phyloP scores from a whole-genome alignment of 2,888 invertebrate species.

The Calameuta pallipes region DNA sequence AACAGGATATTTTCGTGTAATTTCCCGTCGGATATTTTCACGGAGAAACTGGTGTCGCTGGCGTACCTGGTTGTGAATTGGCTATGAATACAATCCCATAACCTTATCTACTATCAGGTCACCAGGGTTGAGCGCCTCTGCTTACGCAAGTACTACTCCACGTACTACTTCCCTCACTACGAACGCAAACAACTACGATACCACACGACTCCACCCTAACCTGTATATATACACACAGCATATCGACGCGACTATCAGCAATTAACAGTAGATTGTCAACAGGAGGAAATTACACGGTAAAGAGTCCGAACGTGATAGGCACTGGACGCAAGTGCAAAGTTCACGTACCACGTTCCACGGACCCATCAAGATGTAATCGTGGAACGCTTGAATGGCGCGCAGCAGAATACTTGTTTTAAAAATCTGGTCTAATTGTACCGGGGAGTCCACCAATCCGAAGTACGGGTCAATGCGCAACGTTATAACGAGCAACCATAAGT shows the following conservation, averaged over 20 bases:
- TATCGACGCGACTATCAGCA: neutral
- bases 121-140: neutral
- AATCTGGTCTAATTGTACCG: neutral
- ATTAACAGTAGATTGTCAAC: neutral
- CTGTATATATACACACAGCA: neutral
- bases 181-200: neutral
- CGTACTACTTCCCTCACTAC: neutral
- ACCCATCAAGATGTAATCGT: neutral
- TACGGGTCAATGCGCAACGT: neutral
- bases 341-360: neutral
- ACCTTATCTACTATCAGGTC: neutral
- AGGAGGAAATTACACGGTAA: neutral
- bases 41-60: neutral
- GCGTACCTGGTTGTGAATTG: neutral
- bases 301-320: neutral
- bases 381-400: neutral
- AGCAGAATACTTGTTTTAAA: neutral
- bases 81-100: neutral
- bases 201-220: neutral
- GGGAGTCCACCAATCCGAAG: neutral
- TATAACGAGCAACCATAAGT: neutral
- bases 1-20: neutral
- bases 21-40: neutral
- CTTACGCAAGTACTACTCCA: neutral
- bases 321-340: neutral